These are phyloP conservation scores for Melanophora roralis DNA, from an alignment of 2,888 invertebrate genomes.

Conservation along the genomic window DNA sequence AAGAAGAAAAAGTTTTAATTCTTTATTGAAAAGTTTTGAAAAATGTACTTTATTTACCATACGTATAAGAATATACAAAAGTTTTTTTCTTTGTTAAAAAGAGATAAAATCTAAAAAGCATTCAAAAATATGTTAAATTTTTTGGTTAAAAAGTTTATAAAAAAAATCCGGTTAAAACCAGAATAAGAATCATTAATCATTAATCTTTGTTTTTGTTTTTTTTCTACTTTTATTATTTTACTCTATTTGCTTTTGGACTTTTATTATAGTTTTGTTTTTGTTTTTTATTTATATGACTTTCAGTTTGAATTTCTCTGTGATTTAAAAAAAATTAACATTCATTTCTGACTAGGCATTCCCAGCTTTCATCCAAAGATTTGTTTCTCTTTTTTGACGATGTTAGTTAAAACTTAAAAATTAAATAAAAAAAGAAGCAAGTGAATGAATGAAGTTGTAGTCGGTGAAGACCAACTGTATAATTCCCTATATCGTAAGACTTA, in stretches of 20 bases:
- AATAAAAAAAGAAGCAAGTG: no score
- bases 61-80: no score
- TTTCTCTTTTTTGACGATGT: no score
- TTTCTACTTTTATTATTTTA: not conserved
- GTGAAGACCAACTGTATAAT: no score
- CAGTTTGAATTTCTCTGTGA: not conserved
- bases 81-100: no score
- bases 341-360: slow-evolving; percentile 13
- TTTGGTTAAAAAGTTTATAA: not conserved
- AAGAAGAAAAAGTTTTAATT: no score
- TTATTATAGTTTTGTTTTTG: not conserved
- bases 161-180: not conserved
- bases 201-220: not conserved
- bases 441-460: no score
- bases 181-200: not conserved
- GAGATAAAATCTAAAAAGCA: not conserved
- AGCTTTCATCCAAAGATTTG: slow-evolving; percentile 14
- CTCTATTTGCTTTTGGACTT: not conserved
- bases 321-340: slow-evolving; percentile 6
- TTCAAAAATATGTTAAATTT: not conserved
- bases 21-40: no score
- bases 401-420: not conserved
- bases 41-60: no score
- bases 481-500: no score
- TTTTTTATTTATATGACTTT: not conserved